Percentiles rank a stretch among this genome's conserved stretches.
These are phyloP conservation scores for Ferrisia virgata DNA, from an alignment of 2,888 invertebrate genomes.

Conservation along the genomic window DNA sequence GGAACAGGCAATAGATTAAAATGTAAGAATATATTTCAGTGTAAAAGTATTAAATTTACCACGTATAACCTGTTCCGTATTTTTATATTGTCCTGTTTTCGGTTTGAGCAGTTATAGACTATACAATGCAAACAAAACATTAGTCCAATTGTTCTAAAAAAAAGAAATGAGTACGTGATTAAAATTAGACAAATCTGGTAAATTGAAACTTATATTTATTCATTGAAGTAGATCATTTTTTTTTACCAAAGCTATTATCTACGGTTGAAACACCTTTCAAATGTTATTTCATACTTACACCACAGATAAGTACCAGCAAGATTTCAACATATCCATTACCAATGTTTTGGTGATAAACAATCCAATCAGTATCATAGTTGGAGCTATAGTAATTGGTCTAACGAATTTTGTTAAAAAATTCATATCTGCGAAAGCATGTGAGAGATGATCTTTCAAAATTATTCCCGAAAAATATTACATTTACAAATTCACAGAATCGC, in stretches of 20 bases:
- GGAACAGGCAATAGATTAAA: no score
- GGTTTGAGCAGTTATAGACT: neutral
- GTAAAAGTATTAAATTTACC: neutral
- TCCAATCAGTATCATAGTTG: conserved; percentile 47
- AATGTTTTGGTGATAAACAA: conserved; percentile 40
- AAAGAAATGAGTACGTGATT: no score
- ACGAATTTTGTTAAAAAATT: conserved; percentile 43
- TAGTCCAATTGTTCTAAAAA: neutral
- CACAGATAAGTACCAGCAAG: neutral
- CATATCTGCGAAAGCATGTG: conserved; percentile 39
- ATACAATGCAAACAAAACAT: neutral
- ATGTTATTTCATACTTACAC: conserved; percentile 4
- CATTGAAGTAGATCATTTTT: no score
- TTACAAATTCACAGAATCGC: neutral
- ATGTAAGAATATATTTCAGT: no score
- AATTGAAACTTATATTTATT: neutral
- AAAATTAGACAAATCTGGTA: neutral
- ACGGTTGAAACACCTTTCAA: no score
- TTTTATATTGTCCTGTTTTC: neutral
- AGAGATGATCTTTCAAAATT: neutral
- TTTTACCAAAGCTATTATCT: no score
- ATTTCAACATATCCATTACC: neutral
- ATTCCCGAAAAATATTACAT: conserved; percentile 1
- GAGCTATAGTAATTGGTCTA: conserved; percentile 45
- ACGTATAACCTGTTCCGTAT: neutral